Base-by-base conservation (phyloP, 2,888 invertebrate species). In the Drosophila helvetica region DNA sequence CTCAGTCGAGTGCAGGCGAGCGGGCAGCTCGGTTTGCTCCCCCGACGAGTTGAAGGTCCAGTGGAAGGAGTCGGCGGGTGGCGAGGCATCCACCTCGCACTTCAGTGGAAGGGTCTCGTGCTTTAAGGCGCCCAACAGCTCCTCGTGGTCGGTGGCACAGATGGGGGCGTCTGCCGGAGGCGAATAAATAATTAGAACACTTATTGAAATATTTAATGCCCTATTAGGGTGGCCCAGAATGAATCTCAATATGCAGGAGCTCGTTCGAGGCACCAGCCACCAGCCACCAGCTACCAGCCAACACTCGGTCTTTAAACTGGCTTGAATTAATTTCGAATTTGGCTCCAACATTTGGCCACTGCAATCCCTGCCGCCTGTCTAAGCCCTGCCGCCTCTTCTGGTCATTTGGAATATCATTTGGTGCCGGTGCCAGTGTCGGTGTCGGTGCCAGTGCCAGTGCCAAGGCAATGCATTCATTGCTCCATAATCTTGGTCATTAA, bases 21-120 rank as follows among this genome's bases (percentile, higher is more conserved):
- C 94, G 65, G 96, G 94, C 80, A 96, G 93, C 91, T 96, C 96
- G 55, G 95, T 95, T 92, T 96, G 95, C 90, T 96, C 96, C 18
- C 97, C 97, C 69, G 96, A 96, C 91, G 96, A 96, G 93, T 98
- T 98, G 93, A 98, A 97, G 78, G 97, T 97, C 98, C 98, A 98
- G 89, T 96, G 96, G 92, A 97, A 98, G 89, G 95, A 94, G 86
- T 95, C 95, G 64, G 96, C 94, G 9, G 96, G 94, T n/a, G 97
- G 97, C 90, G 97, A 97, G 80, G 97, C 96, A 90, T 97, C 96
- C 77, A 97, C 97, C 77, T 96, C 96, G 91, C 97, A 98, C 90
- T 95, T 95, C 77, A 97, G 93, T 62, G 95, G 94, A 64, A 97
- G 95, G n/a, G 96, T 96, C 92, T 97, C 97, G 91, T 96, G 96